A percentile compares a stretch with the other conserved stretches of the same genome.
These are phyloP conservation scores for Psittacula derbiana DNA, from an alignment of 2,797 vertebrate species.

Conservation along the genomic window DNA sequence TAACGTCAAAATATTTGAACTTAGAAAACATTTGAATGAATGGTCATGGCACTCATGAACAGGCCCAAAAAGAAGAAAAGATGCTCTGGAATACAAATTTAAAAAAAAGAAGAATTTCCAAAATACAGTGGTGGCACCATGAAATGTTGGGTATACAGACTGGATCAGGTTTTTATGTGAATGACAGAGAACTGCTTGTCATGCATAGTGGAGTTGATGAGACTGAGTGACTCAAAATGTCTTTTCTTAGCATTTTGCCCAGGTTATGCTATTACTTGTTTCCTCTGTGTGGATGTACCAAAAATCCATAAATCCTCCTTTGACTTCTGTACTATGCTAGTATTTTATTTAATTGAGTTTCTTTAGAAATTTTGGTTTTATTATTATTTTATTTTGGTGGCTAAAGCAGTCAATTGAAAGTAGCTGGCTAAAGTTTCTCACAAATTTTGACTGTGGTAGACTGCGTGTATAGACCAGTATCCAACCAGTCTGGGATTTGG, in stretches of 20 bases:
- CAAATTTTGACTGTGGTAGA: not conserved
- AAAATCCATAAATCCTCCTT: not conserved
- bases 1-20: not conserved
- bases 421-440: not conserved
- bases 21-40: not conserved
- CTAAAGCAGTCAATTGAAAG: not conserved
- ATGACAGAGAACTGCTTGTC: not conserved
- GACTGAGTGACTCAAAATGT: not conserved
- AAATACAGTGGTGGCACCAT: not conserved
- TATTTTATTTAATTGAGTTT: not conserved
- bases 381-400: not conserved
- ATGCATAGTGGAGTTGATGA: not conserved
- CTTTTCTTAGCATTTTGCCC: not conserved
- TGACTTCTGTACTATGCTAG: not conserved
- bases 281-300: not conserved
- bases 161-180: not conserved
- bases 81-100: not conserved
- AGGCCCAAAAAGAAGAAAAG: not conserved
- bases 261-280: not conserved
- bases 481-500: not conserved
- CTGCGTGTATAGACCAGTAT: not conserved
- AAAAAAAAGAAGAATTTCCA: not conserved
- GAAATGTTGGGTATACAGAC: not conserved
- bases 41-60: accelerated
- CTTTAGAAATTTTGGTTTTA: not conserved